A percentile compares a stretch with the other conserved stretches of the same genome.
phyloP scores from a whole-genome alignment of 2,888 invertebrate genomes.

The Aproaerema taeniolella region DNA sequence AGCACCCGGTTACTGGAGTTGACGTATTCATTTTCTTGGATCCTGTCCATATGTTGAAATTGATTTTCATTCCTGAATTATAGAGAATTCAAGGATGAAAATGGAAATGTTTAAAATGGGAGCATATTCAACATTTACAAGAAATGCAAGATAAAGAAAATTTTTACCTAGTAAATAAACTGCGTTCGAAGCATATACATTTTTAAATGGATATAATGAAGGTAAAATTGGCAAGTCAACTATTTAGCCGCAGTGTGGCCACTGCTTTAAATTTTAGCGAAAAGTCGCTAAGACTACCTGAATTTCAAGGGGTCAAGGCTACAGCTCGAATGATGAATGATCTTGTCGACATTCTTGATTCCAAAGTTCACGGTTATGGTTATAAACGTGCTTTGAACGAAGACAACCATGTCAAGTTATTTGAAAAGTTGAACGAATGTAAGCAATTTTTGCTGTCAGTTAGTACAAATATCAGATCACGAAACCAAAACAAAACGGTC shows the following conservation, averaged over 20 bases:
- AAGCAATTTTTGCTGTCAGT: too few species aligned
- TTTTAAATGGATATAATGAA: constrained; percentile 19
- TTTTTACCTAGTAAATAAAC: constrained; percentile 13
- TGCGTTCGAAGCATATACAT: constrained; percentile 10
- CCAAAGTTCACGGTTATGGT: constrained; percentile 8
- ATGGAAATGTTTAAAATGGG: constrained; percentile 9
- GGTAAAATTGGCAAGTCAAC: constrained; percentile 16
- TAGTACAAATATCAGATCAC: too few species aligned
- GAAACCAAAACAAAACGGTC: too few species aligned
- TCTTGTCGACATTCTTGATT: constrained; percentile 15
- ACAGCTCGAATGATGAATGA: constrained; percentile 11
- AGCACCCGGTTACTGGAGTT: not conserved
- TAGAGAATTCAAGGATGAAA: constrained; percentile 4
- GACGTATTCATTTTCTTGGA: constrained; percentile 14
- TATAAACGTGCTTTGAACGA: constrained; percentile 5
- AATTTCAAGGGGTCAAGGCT: constrained; percentile 6
- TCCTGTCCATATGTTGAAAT: constrained; percentile 20
- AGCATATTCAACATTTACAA: constrained; percentile 5
- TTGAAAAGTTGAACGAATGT: too few species aligned
- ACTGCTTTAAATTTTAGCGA: constrained; percentile 2
- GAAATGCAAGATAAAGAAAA: constrained; percentile 10
- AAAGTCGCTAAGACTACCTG: not conserved
- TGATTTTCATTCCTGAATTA: constrained; percentile 15
- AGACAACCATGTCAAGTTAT: too few species aligned
- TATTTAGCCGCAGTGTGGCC: constrained; percentile 17